Evolutionary conservation across 1,140 invertebrate genomes (phyloP).

Genomic region (Macrobrachium rosenbergii): DNA sequence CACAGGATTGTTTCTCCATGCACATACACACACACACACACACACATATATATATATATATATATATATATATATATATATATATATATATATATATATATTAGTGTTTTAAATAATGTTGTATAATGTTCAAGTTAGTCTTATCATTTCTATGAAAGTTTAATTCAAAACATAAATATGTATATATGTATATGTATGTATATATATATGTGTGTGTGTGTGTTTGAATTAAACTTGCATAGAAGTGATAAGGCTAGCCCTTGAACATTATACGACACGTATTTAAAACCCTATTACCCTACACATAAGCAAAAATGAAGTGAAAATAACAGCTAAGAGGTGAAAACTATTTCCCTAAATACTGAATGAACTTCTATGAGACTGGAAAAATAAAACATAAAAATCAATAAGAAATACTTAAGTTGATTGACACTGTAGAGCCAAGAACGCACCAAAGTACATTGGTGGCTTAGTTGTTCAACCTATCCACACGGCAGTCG

Average conservation of each 20-base stretch:
- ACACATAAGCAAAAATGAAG: no score
- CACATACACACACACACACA: slow-evolving; percentile 17
- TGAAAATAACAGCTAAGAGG: no score
- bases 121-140: background rate
- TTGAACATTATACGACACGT: background rate
- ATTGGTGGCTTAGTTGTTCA: no score
- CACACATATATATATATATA: slow-evolving; percentile 32
- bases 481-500: no score
- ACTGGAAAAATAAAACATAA: no score
- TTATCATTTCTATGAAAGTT: background rate
- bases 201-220: slow-evolving; percentile 31
- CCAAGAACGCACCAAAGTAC: no score
- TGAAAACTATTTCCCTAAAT: no score
- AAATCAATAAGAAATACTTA: no score
- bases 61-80: slow-evolving; percentile 18
- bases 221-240: slow-evolving; percentile 7
- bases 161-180: background rate
- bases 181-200: slow-evolving; percentile 14
- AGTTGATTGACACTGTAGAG: no score
- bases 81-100: slow-evolving; percentile 22
- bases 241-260: background rate
- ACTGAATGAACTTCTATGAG: no score
- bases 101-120: no score
- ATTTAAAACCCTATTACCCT: background rate
- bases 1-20: slow-evolving; percentile 12